Evolutionary conservation across 1,140 invertebrate genomes (phyloP).

Genomic region (Drosophila mauritiana): DNA sequence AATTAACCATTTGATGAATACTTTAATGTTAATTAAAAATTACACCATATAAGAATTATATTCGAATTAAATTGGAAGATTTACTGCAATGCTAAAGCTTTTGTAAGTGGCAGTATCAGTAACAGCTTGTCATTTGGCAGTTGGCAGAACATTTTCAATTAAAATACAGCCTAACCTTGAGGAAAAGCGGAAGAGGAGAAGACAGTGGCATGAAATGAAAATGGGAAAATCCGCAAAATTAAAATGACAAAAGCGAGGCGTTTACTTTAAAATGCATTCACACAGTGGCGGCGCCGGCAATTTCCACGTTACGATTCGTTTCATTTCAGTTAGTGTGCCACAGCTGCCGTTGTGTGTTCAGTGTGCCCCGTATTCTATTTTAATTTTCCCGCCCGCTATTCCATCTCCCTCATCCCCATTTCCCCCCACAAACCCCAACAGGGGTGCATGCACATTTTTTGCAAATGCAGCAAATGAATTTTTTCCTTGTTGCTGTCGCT

Average conservation of each 20-base stretch:
- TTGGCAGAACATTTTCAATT: conserved; percentile 76
- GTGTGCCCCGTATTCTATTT: conserved; percentile 23
- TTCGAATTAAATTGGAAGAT: not conserved
- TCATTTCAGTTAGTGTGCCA: conserved; percentile 74
- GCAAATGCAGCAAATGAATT: conserved; percentile 82
- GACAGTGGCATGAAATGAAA: conserved; percentile 56
- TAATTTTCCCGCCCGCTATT: not conserved
- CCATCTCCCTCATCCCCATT: not conserved
- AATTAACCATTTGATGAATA: no score
- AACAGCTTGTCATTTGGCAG: conserved; percentile 51
- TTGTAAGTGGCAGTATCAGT: conserved; percentile 41
- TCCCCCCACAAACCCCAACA: conserved; percentile 1
- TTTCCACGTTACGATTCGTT: conserved; percentile 77
- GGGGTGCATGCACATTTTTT: conserved; percentile 61
- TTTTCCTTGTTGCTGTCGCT: conserved; percentile 52
- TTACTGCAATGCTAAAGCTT: not conserved
- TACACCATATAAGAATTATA: not conserved
- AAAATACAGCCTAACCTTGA: conserved; percentile 76
- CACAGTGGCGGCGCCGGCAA: conserved; percentile 38
- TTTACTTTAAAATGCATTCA: conserved; percentile 81
- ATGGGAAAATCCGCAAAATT: conserved; percentile 79
- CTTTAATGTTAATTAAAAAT: no score
- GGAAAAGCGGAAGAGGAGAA: conserved; percentile 3
- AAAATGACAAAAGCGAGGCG: conserved; percentile 79
- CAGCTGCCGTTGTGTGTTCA: conserved; percentile 50